Evolutionary conservation across 2,113 vertebrate genomes (phyloP).

Genomic region (Periophthalmus modestus): DNA sequence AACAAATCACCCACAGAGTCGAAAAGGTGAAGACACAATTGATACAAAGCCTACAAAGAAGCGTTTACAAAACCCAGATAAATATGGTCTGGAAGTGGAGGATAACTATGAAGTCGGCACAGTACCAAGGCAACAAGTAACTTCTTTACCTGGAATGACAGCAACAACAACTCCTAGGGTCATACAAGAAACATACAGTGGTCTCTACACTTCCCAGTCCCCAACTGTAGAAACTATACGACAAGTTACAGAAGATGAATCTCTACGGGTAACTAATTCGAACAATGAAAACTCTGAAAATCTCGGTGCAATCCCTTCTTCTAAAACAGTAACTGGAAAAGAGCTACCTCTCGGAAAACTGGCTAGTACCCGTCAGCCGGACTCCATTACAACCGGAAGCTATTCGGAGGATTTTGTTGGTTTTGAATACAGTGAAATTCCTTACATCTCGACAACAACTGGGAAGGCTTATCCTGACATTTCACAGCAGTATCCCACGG

Average conservation of each 20-base stretch:
- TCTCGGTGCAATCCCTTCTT: constrained; percentile 33
- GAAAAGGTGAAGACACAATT: constrained; percentile 8
- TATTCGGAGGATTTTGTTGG: constrained; percentile 13
- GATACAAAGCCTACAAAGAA: constrained; percentile 10
- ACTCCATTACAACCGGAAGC: constrained; percentile 21
- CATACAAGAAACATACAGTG: not conserved
- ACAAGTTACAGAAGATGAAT: constrained; percentile 29
- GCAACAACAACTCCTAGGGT: not conserved
- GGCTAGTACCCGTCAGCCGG: not conserved
- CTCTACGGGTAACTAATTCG: constrained; percentile 3
- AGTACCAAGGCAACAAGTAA: not conserved
- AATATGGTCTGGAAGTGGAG: constrained; percentile 15
- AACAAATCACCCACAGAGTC: constrained; percentile 32
- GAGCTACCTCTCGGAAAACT: constrained; percentile 47
- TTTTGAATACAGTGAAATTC: constrained; percentile 60
- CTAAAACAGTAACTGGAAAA: constrained; percentile 46
- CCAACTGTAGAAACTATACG: constrained; percentile 2
- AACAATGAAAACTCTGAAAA: constrained; percentile 18
- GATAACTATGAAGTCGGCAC: constrained; percentile 17
- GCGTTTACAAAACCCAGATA: constrained; percentile 17
- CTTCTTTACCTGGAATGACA: not conserved
- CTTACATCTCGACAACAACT: constrained; percentile 10
- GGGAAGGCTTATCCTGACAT: not conserved
- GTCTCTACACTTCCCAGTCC: constrained; percentile 10
- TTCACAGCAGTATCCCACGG: not conserved